phyloP scores from a whole-genome alignment of 2,797 vertebrate genomes.

The Dryobates pubescens region DNA sequence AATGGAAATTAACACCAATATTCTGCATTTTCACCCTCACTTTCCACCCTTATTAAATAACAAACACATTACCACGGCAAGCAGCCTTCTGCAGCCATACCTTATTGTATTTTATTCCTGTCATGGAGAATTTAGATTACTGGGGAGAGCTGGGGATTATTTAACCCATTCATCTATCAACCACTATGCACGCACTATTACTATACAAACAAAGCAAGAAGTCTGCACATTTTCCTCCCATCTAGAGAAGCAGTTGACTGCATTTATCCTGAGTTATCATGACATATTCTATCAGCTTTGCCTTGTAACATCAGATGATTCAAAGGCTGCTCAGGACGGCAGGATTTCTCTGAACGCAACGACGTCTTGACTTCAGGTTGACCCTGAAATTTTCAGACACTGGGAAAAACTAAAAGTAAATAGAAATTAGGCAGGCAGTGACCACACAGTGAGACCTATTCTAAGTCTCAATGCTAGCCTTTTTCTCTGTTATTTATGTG shows the following conservation, averaged over 20 bases:
- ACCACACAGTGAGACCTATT: slow-evolving; percentile 56
- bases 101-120: neutral
- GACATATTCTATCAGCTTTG: slow-evolving; percentile 6
- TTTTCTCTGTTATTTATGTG: slow-evolving; percentile 32
- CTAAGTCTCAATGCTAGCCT: neutral
- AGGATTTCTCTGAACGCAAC: slow-evolving; percentile 2
- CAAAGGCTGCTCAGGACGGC: neutral
- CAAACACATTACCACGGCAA: neutral
- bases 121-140: neutral
- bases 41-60: neutral
- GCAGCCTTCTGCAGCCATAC: neutral
- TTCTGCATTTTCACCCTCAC: neutral
- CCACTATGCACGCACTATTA: neutral
- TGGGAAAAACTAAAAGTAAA: slow-evolving; percentile 37
- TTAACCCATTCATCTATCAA: slow-evolving; percentile 27
- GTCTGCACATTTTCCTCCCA: slow-evolving; percentile 4
- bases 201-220: slow-evolving; percentile 35
- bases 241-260: neutral
- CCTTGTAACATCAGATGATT: neutral
- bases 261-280: slow-evolving; percentile 18
- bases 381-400: slow-evolving; percentile 44
- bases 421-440: slow-evolving; percentile 41
- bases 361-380: slow-evolving; percentile 43
- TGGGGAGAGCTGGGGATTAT: neutral
- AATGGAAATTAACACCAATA: neutral